Evolutionary conservation across 2,888 invertebrate genomes (phyloP).

Genomic region (Cheilosia vulpina): DNA sequence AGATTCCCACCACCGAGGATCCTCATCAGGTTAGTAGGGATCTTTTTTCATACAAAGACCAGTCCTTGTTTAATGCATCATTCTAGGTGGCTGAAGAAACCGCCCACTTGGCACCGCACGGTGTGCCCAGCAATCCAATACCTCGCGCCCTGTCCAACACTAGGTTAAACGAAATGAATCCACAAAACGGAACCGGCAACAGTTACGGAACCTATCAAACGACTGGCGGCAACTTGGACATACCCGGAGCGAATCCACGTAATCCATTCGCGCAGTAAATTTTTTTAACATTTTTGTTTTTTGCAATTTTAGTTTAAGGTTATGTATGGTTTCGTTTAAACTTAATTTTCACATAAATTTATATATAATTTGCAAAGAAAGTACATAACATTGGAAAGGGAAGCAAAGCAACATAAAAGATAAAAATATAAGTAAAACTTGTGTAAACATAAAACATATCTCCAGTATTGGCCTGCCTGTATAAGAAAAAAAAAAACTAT

Average conservation of each 20-base stretch:
- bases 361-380: slow-evolving; percentile 48
- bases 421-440: slow-evolving; percentile 56
- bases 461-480: slow-evolving; percentile 70
- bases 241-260: slow-evolving; percentile 85
- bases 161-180: slow-evolving; percentile 90
- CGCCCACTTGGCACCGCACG: slow-evolving; percentile 96
- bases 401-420: slow-evolving; percentile 31
- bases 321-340: slow-evolving; percentile 18
- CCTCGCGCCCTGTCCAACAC: slow-evolving; percentile 93
- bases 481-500: slow-evolving; percentile 25
- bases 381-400: slow-evolving; percentile 30
- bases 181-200: slow-evolving; percentile 85
- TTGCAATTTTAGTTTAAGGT: slow-evolving; percentile 8
- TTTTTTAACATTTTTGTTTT: not conserved
- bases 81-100: slow-evolving; percentile 86
- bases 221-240: slow-evolving; percentile 87
- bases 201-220: slow-evolving; percentile 89
- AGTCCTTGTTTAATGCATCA: not conserved
- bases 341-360: slow-evolving; percentile 38
- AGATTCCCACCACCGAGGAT: slow-evolving; percentile 89
- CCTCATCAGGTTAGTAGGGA: slow-evolving; percentile 86
- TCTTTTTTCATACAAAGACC: not conserved
- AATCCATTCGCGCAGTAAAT: slow-evolving; percentile 84
- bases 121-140: slow-evolving; percentile 96
- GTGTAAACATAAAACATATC: slow-evolving; percentile 67